Evolutionary conservation across 2,797 vertebrate genomes (phyloP), one percentile per base, ranked within the genome.

Genomic region (Darevskia nairensis): DNA sequence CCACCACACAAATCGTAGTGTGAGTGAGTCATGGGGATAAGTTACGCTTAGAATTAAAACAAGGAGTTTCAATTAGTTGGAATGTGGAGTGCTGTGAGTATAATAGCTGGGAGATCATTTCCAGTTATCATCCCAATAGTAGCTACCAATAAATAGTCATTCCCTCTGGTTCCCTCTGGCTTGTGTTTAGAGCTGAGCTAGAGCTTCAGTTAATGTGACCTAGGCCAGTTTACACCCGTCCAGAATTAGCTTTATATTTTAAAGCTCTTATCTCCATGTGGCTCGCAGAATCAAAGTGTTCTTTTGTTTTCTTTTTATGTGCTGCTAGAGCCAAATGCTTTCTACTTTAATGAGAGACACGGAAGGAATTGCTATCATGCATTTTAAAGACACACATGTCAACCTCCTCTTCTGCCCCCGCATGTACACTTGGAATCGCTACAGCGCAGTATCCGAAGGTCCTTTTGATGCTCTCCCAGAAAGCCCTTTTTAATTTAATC

Each of bases 401-500:
- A 89, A 87, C 86, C 88, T 90, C 89, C 82, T 64, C 1, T n/a
- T 32, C 71, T 11, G 29, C 69, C 71, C 80, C 55, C 19, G 11
- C 44, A 29, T 3, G 6, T 55, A 39, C 2, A 19, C 41, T 88
- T 78, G 59, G 80, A 83, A 83, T 29, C 46, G 78, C 90, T 90
- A 81, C 64, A 71, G 76, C 21, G 86, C 32, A 89, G 89, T 68
- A 93, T 86, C 94, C 85, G 78, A 55, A 15, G 10, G 86, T 92
- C 86, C 91, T 93, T 91, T 86, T 89, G 87, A 86, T 93, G 88
- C 94, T 94, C 93, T 92, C 91, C 89, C 88, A 95, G 82, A 91
- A 94, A 92, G 91, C 84, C 76, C 88, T 90, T 92, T 93, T 95
- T 94, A 94, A 93, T 93, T 93, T 94, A 93, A 92, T 93, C 93